Base-by-base conservation (phyloP, 2,797 vertebrate genomes). In the Phrynocephalus guinanensis region DNA sequence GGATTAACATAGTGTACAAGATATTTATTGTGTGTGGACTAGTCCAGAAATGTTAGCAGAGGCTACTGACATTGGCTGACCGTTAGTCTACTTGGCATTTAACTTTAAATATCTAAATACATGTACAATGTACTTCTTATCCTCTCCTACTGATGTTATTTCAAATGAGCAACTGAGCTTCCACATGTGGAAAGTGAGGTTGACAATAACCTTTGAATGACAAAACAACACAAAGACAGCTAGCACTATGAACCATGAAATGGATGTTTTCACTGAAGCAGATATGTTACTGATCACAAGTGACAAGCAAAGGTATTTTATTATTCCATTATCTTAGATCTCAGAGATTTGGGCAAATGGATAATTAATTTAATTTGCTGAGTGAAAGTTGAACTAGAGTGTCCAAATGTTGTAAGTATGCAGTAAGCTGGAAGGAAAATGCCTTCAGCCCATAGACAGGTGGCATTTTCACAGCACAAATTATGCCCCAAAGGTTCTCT, bases 281-380 rank as follows among this genome's bases (percentile, higher is more conserved):
- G 67, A 3, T 86, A 16, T 90, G 50, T 90, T 91, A 87, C 0
- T 84, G 83, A 26, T 89, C 73, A 67, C 52, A 60, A 88, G n/a
- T 85, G 68, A 82, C 33, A 84, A 84, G 71, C 76, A 50, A 28
- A 82, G 83, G 68, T 90, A 86, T 78, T 33, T 70, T 90, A 86
- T 79, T 5, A 83, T 82, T n/a, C 44, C 86, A 83, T 78, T 3
- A 92, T 87, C 91, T 76, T 93, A 88, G 84, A 88, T 86, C 68
- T 94, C 6, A 0, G 73, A 87, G 90, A 63, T 85, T 73, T 87
- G 89, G 44, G 56, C 3, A 24, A 88, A 76, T 30, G 30, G 81
- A 68, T 92, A 92, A 93, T 93, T 93, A 88, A 83, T 70, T 77
- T 56, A 66, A 56, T 78, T 92, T 91, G 79, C 90, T 89, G 89